Percentiles rank a stretch among this genome's conserved stretches.
phyloP scores from a whole-genome alignment of 2,113 vertebrate species.

The Myxocyprinus asiaticus region DNA sequence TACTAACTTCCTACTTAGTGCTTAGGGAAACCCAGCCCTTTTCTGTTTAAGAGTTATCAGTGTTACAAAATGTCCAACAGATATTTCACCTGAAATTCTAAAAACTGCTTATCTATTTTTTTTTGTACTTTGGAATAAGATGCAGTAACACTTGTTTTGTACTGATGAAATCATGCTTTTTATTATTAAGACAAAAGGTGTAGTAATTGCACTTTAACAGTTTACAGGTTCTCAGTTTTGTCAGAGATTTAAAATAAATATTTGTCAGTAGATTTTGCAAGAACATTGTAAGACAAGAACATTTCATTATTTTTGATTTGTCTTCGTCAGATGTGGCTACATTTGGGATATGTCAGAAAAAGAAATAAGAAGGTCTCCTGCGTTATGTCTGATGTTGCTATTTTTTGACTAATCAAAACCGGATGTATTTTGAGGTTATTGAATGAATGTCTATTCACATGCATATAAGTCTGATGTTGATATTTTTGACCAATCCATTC shows the following conservation, averaged over 20 bases:
- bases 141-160: slow-evolving; percentile 28
- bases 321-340: slow-evolving; percentile 1
- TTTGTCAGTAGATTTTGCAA: slow-evolving; percentile 22
- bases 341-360: background rate
- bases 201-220: slow-evolving; percentile 52
- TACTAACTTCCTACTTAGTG: too few species aligned
- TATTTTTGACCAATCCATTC: too few species aligned
- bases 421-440: slow-evolving; percentile 25
- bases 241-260: background rate
- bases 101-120: background rate
- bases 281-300: background rate
- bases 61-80: slow-evolving; percentile 17
- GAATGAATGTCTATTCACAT: slow-evolving; percentile 8
- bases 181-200: slow-evolving; percentile 30
- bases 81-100: slow-evolving; percentile 2
- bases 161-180: slow-evolving; percentile 15
- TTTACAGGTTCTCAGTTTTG: slow-evolving; percentile 30
- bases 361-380: slow-evolving; percentile 14
- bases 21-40: too few species aligned
- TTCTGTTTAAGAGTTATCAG: background rate
- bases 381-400: slow-evolving; percentile 23
- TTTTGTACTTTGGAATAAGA: background rate
- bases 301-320: background rate
- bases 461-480: background rate
- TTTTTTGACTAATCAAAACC: slow-evolving; percentile 32